Base-by-base conservation (phyloP, 1,140 invertebrate species). In the Mercenaria mercenaria region DNA sequence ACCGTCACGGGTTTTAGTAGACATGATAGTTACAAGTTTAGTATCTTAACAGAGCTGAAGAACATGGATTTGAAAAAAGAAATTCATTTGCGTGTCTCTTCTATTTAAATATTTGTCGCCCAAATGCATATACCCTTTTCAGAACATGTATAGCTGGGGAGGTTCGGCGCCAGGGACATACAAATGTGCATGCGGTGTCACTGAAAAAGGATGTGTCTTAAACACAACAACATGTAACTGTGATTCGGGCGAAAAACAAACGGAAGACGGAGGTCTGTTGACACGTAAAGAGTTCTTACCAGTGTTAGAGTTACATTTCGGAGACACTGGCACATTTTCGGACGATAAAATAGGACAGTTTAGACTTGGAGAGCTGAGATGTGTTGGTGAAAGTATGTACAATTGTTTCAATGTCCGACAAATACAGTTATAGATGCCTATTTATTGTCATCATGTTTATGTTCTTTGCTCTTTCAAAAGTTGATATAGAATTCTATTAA, bases 81-180 rank as follows among this genome's bases (percentile, higher is more conserved):
- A n/a, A n/a, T n/a, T n/a, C n/a, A n/a, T n/a, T n/a, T n/a, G n/a
- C n/a, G n/a, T n/a, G n/a, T n/a, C n/a, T n/a, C n/a, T n/a, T n/a
- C n/a, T n/a, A n/a, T n/a, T n/a, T n/a, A n/a, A n/a, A n/a, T n/a
- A n/a, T n/a, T n/a, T n/a, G n/a, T n/a, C n/a, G n/a, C n/a, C n/a
- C n/a, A n/a, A n/a, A n/a, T n/a, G n/a, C n/a, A n/a, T n/a, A n/a
- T n/a, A n/a, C n/a, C n/a, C n/a, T n/a, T n/a, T 86, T 56, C 37
- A 88, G 79, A 94, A 93, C 26, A 99, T 99, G 98, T 98, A 99
- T 96, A 99, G 99, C 95, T 99, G 99, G 99, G 99, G 98, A 23
- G 99, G 98, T 18, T 98, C 98, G 29, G 96, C 98, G 77, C 98
- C 98, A 0, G 99, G 99, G 18, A 98, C 98, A 0, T 96, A 98